Percentiles rank a stretch among this genome's conserved stretches.
These are phyloP conservation scores for Anagyrus pseudococci DNA, from an alignment of 2,888 invertebrate genomes.

Conservation along the genomic window DNA sequence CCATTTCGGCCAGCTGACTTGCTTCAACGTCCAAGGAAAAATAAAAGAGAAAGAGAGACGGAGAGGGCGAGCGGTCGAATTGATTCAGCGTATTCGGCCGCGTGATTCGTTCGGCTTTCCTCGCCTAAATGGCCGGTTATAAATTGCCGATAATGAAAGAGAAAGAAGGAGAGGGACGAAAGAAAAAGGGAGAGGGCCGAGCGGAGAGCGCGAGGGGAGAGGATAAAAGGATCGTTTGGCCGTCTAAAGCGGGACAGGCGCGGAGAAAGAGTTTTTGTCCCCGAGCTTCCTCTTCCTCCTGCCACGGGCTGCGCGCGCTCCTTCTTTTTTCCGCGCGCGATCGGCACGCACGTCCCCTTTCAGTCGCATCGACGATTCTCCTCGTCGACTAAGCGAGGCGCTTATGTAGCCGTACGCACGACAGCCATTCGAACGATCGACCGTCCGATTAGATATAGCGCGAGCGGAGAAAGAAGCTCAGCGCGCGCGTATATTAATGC, in stretches of 20 bases:
- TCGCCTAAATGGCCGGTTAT: conserved; percentile 43
- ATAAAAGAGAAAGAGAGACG: not conserved
- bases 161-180: no score
- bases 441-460: conserved; percentile 30
- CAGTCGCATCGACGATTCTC: not conserved
- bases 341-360: not conserved
- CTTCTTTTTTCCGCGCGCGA: not conserved
- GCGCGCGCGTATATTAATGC: not conserved
- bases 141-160: conserved; percentile 41
- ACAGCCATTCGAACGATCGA: conserved; percentile 30
- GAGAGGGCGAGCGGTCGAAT: conserved; percentile 35
- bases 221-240: no score
- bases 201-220: conserved; percentile 4
- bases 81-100: conserved; percentile 41
- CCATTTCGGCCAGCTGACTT: no score
- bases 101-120: conserved; percentile 40
- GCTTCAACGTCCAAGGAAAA: not conserved
- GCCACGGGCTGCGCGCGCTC: not conserved
- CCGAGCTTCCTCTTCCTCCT: not conserved
- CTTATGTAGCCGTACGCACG: conserved; percentile 11
- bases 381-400: conserved; percentile 9
- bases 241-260: not conserved
- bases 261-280: not conserved
- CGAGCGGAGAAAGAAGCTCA: not conserved
- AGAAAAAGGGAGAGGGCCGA: conserved; percentile 7